Evolutionary conservation across 2,888 invertebrate species (phyloP).

Genomic region (Blastobasis lacticolella): DNA sequence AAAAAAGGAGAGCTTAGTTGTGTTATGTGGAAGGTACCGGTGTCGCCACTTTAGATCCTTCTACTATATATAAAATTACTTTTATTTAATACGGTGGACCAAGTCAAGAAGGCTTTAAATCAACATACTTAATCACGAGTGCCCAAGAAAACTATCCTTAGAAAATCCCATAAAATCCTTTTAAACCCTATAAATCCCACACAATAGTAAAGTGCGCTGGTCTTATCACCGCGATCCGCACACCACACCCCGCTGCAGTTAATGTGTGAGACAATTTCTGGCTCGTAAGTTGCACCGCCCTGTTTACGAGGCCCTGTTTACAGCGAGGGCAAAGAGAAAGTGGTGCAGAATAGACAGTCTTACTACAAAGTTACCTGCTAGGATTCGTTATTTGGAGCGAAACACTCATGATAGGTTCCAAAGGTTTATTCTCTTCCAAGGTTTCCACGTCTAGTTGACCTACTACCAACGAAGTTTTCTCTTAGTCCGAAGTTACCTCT

Average conservation of each 20-base stretch:
- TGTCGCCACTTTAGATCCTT: too few relatives aligned
- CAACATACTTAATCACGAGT: neutral
- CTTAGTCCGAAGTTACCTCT: too few relatives aligned
- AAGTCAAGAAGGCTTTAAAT: neutral
- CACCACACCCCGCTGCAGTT: neutral
- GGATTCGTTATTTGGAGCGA: neutral
- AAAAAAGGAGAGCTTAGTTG: too few relatives aligned
- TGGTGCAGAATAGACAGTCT: neutral
- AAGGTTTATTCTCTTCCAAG: neutral
- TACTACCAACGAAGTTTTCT: neutral
- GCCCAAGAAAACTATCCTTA: neutral
- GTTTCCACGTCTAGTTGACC: neutral
- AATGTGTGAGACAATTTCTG: constrained; percentile 8
- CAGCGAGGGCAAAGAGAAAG: neutral
- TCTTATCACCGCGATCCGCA: neutral
- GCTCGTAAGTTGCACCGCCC: constrained; percentile 7
- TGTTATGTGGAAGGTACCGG: too few relatives aligned
- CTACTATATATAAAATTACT: neutral
- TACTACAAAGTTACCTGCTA: neutral
- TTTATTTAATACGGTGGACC: neutral
- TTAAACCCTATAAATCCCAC: neutral
- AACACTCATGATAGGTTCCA: neutral
- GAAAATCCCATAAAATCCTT: neutral
- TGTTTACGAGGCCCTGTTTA: constrained; percentile 8
- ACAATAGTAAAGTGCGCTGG: neutral